Percentiles rank a stretch among this genome's conserved stretches.
phyloP scores from a whole-genome alignment of 1,140 invertebrate genomes.

The Maniola jurtina region DNA sequence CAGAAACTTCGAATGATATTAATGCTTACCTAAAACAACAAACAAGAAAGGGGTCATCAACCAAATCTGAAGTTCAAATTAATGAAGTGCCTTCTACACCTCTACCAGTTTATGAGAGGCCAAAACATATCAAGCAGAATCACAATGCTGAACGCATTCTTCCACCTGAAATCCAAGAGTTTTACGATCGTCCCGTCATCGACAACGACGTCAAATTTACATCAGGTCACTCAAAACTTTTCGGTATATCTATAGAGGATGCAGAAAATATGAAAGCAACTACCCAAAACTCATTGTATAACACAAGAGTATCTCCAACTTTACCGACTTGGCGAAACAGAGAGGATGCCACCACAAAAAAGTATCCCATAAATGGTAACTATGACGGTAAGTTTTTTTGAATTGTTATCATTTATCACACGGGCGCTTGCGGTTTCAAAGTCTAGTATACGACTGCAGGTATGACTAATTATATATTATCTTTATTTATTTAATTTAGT shows the following conservation, averaged over 20 bases:
- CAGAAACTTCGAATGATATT: conserved; percentile 54
- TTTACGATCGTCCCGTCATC: conserved; percentile 35
- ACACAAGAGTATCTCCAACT: conserved; percentile 80
- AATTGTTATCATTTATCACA: conserved; percentile 18
- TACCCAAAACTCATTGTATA: conserved; percentile 74
- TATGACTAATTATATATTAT: neutral
- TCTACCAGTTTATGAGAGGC: neutral
- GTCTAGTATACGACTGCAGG: neutral
- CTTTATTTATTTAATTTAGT: neutral
- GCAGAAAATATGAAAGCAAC: conserved; percentile 76
- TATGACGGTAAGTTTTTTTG: conserved; percentile 60
- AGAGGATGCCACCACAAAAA: conserved; percentile 66
- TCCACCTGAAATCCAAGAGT: conserved; percentile 48
- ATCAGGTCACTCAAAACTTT: conserved; percentile 81
- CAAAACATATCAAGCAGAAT: conserved; percentile 17
- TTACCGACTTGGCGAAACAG: conserved; percentile 75
- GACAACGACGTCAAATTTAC: conserved; percentile 72
- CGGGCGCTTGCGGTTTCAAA: conserved; percentile 41
- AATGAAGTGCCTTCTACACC: conserved; percentile 31
- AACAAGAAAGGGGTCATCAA: conserved; percentile 34
- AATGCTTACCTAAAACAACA: conserved; percentile 36
- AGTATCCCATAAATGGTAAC: conserved; percentile 61
- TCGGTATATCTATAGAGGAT: conserved; percentile 81
- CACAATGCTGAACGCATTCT: conserved; percentile 34
- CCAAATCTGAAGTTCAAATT: conserved; percentile 30